Evolutionary conservation across 2,888 invertebrate genomes (phyloP), one percentile per base, ranked within the genome.

Genomic region (Drosophila rellima): DNA sequence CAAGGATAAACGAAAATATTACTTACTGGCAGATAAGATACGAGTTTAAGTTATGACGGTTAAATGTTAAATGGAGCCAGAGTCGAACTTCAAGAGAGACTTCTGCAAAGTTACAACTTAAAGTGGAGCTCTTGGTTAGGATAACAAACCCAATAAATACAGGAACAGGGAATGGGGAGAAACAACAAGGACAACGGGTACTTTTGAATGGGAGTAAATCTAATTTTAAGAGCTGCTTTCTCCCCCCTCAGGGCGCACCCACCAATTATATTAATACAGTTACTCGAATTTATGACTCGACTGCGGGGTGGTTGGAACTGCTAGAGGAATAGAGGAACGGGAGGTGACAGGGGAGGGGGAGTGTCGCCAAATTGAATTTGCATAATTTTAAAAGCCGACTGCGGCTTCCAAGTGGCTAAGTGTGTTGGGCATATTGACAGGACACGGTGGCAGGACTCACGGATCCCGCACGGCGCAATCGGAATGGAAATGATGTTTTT

Each of bases 221-320:
- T 84, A 84, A 84, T 84, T 84, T 84, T 71, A 88, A 83, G 81
- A 80, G 70, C 62, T 20, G 42, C 37, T 11, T 26, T 48, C 10
- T 48, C 10, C 10, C 17, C 50, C 71, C 68, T 56, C 35, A 51
- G 44, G 42, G 48, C 33, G 59, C 62, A 76, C 54, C 80, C 74
- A 70, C 74, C 88, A 85, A 89, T 85, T 85, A 85, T 85, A 87
- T 87, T 85, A 85, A 85, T 89, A 85, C 89, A 89, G 85, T 89
- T 87, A 85, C 85, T 80, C 75, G 85, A 85, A 89, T 85, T 89
- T 85, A 86, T 88, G 89, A 75, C 78, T 67, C 57, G 59, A 51
- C 44, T 35, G 44, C 31, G 31, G 44, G 39, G 60, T 37, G 50
- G 15, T 45, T 52, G 39, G 26, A 33, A 17, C 17, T 15, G 11